A percentile compares a stretch with the other conserved stretches of the same genome.
Conservation (phyloP, 1,140 invertebrate genomes). For the Zaprionus kolodkinae region DNA sequence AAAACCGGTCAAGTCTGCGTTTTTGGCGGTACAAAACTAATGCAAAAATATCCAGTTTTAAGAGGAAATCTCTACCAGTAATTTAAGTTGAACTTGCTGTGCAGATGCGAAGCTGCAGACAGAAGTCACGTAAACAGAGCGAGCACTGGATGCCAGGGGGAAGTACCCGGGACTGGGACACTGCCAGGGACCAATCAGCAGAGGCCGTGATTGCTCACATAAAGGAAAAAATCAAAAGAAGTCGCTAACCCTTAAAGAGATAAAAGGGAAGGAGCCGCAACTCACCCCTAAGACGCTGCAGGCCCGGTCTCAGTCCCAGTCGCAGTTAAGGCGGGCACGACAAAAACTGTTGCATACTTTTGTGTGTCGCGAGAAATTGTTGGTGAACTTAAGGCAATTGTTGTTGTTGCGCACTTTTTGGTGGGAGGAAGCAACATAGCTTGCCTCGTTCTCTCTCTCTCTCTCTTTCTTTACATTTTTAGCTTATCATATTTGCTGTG, state of each 20-base stretch:
- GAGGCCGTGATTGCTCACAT: conserved; percentile 11
- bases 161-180: conserved; percentile 33
- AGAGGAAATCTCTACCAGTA: conserved; percentile 27
- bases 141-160: conserved; percentile 15
- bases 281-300: conserved; percentile 27
- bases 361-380: background rate
- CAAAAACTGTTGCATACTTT: conserved; percentile 37
- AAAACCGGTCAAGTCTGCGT: conserved; percentile 28
- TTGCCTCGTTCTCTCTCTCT: background rate
- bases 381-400: background rate
- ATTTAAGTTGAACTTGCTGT: conserved; percentile 62
- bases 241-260: conserved; percentile 41
- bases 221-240: conserved; percentile 22
- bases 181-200: conserved; percentile 47
- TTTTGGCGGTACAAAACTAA: conserved; percentile 50
- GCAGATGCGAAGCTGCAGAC: conserved; percentile 57
- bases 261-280: conserved; percentile 12
- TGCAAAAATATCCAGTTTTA: conserved; percentile 61
- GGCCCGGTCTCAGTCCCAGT: conserved; percentile 14
- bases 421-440: background rate
- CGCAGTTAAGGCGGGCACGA: background rate
- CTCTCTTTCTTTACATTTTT: background rate
- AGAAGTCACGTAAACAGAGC: conserved; percentile 60
- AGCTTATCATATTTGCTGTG: background rate
- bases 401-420: too few relatives aligned